Base-by-base conservation (phyloP, 2,888 invertebrate genomes). In the Philonicus albiceps region DNA sequence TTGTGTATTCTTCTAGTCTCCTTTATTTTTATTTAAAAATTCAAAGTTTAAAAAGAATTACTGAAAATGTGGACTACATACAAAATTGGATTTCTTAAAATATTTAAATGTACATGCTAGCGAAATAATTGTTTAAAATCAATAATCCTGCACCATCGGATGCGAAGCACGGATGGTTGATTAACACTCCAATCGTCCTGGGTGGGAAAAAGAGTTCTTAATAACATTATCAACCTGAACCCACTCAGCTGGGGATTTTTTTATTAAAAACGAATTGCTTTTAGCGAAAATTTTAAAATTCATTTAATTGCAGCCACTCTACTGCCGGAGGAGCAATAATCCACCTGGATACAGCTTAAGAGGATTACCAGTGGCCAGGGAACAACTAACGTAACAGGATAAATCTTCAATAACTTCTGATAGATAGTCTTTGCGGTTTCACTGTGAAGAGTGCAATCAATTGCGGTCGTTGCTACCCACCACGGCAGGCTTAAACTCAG, bases 371-470 rank as follows among this genome's bases (percentile, higher is more conserved):
- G 40, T 72, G 27, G 78, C 34, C 55, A 78, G 55, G 5, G 80
- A 72, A 53, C 80, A 43, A 72, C 64, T 19, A 27, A 86, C 86
- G 37, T 86, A 86, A 80, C 86, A 86, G 31, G 80, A 86, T 86
- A 86, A 86, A 86, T 80, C 64, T 13, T 80, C 86, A 53, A 64
- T 75, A 78, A 86, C 72, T 86, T 43, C 75, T 73, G 78, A 86
- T 86, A 74, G 86, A 43, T 76, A 86, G 76, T 64, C 43, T 43
- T 76, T 76, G 76, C 53, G 76, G 86, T 75, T 76, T 86, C 76
- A 86, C 53, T 76, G 76, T 19, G 75, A 55, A 76, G 55, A 55
- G 74, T 76, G 75, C 74, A 76, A 86, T 76, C 75, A 86, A 76
- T 86, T 86, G 76, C 76, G 86, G 86, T 74, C 76, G 53, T 86